Evolutionary conservation across 2,888 invertebrate genomes (phyloP), one percentile per base, ranked within the genome.

Genomic region (Byasa hedistus): DNA sequence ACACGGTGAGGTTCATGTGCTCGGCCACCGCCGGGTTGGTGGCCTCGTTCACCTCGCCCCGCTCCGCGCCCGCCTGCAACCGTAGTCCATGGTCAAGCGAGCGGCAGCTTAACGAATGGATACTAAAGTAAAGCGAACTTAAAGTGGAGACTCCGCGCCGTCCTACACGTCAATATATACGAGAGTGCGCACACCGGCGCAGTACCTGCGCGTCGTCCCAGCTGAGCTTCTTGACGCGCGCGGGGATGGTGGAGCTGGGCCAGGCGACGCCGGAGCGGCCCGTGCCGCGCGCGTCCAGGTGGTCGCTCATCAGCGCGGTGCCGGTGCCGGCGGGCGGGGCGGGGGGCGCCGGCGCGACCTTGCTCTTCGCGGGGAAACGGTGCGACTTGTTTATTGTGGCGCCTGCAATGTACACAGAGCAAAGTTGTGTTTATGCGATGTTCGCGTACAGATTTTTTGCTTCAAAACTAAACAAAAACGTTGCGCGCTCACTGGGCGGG

Each of bases 181-280:
- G 7, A 32, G n/a, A n/a, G n/a, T n/a, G n/a, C n/a, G n/a, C n/a
- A n/a, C n/a, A n/a, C n/a, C 32, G 7, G 32, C 32, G 7, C 32
- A 32, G 7, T 58, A 66, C 67, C 64, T 76, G 75, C 36, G 74
- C 94, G 80, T 96, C 95, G 75, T 94, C 95, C 96, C 96, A 96
- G 82, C 95, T 95, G 62, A 96, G 92, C 79, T 96, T 96, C 87
- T 96, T 96, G 69, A 95, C 95, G 60, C 95, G 86, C 62, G 94
- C 93, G 7, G 95, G 94, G 44, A 95, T 94, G 68, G 95, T 94
- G 65, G 93, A 92, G 68, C 92, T 88, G 0, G 96, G 95, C 95
- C 96, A 96, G 61, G 93, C 91, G 65, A 91, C 91, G 57, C 91
- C 91, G 59, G 89, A 89, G 70, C 91, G 80, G 2, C 88, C 85